Evolutionary conservation across 2,113 vertebrate species (phyloP).

Genomic region (Mirza zaza): DNA sequence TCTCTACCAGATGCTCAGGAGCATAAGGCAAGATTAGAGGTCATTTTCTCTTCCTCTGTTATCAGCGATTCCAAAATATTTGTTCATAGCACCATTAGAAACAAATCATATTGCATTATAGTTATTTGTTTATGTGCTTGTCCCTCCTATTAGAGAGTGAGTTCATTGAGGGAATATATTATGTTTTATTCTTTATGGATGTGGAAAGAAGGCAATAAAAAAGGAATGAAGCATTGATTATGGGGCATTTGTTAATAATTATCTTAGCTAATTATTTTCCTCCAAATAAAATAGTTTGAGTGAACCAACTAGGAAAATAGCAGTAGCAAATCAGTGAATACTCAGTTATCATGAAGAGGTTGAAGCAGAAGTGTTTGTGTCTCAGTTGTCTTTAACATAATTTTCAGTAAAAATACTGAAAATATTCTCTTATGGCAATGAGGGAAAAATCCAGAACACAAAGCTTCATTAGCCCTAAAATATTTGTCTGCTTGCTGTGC

Average conservation of each 20-base stretch:
- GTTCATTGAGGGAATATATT: not conserved
- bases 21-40: not conserved
- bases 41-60: not conserved
- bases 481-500: not conserved
- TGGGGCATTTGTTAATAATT: not conserved
- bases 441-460: not conserved
- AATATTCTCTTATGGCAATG: not conserved
- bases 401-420: not conserved
- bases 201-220: not conserved
- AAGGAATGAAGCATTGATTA: not conserved
- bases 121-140: not conserved
- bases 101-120: not conserved
- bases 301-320: not conserved
- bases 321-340: conserved; percentile 1
- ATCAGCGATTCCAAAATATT: not conserved
- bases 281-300: not conserved
- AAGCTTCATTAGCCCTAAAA: not conserved
- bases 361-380: not conserved
- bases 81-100: not conserved
- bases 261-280: not conserved
- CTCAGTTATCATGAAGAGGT: not conserved
- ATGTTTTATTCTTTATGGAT: not conserved
- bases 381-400: not conserved
- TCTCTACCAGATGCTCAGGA: not conserved
- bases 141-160: not conserved